A percentile compares a stretch with the other conserved stretches of the same genome.
Conservation (phyloP, 2,113 vertebrate genomes). For the Plecturocebus donacophilus region DNA sequence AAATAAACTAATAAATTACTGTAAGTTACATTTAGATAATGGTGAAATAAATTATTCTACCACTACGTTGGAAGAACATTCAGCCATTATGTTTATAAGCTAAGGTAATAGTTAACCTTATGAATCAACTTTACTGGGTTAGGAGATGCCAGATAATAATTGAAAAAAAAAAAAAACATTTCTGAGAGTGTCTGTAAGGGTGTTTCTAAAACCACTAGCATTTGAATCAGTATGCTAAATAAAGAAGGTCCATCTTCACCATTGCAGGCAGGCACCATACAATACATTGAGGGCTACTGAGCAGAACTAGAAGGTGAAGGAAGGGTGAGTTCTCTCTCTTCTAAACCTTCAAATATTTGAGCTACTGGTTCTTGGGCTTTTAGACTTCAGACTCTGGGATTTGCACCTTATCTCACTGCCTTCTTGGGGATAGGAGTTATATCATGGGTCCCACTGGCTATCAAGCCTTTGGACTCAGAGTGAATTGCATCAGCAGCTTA, state of each 20-base stretch:
- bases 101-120: neutral
- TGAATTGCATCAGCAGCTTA: neutral
- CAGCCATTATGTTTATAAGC: neutral
- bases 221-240: too few relatives aligned
- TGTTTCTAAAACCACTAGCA: too few relatives aligned
- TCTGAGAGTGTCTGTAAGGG: neutral
- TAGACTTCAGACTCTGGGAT: too few relatives aligned
- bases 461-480: neutral
- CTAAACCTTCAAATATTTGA: neutral
- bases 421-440: too few relatives aligned
- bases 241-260: neutral
- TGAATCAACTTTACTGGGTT: neutral
- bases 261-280: neutral
- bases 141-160: neutral
- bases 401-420: fast-evolving
- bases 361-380: neutral
- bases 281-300: neutral
- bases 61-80: neutral
- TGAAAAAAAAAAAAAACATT: neutral
- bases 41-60: neutral
- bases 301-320: neutral
- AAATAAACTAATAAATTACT: neutral
- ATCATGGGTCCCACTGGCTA: fast-evolving
- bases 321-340: neutral
- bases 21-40: neutral